phyloP scores from a whole-genome alignment of 1,140 invertebrate genomes.

The Arctopsyche grandis region DNA sequence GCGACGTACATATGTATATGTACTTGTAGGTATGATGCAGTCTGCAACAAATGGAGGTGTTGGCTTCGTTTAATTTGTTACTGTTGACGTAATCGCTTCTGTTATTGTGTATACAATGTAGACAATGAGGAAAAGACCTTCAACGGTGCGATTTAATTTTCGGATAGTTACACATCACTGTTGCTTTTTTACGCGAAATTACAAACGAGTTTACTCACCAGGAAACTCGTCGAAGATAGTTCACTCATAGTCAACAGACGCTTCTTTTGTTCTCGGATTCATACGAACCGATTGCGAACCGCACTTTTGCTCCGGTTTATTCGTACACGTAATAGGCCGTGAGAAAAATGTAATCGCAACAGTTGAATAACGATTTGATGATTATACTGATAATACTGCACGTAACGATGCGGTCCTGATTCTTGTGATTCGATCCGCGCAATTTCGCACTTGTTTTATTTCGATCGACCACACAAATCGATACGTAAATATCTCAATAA shows the following conservation, averaged over 20 bases:
- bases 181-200: neutral
- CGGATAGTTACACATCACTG: neutral
- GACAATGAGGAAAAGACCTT: neutral
- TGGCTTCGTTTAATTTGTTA: too few relatives aligned
- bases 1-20: too few relatives aligned
- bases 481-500: too few relatives aligned
- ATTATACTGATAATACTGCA: neutral
- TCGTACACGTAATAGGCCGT: slow-evolving; percentile 13
- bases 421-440: too few relatives aligned
- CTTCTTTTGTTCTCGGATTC: neutral
- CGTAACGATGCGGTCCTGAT: neutral
- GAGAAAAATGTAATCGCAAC: slow-evolving; percentile 25
- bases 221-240: slow-evolving; percentile 2
- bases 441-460: too few relatives aligned
- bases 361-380: neutral
- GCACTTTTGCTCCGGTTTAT: slow-evolving; percentile 5
- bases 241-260: neutral
- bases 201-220: neutral
- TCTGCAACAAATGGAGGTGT: too few relatives aligned
- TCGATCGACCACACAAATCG: too few relatives aligned
- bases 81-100: too few relatives aligned
- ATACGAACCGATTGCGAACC: neutral
- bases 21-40: too few relatives aligned
- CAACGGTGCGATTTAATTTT: neutral
- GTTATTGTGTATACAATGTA: too few relatives aligned